Base-by-base conservation (phyloP, 2,797 vertebrate genomes). In the Myripristis jacobus region DNA sequence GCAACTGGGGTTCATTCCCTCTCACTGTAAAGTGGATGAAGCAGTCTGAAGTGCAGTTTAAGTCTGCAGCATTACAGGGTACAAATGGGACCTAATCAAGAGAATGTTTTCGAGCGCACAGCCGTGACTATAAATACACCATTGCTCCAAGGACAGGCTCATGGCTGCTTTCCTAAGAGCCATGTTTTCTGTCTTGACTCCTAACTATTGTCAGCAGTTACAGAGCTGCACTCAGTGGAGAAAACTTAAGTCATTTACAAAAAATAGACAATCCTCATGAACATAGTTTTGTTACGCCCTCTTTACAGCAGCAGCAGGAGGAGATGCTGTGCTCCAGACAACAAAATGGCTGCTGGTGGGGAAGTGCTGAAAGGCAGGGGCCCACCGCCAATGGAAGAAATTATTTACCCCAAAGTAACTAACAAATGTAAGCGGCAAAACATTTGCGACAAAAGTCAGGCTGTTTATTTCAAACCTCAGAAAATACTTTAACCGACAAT, bases 331-430 rank as follows among this genome's bases (percentile, higher is more conserved):
- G 44, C 52, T 24, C 53, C 67, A 61, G n/a, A 55, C 44, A 47
- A 38, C 57, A 67, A 48, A 52, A 61, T 67, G 50, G 51, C 56
- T 41, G 50, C 38, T 18, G 15, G 16, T 4, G 15, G 46, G 52
- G 13, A 22, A 43, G 11, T 27, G 24, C 41, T 41, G 31, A 41
- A 48, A 36, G 31, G 19, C 21, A 58, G 51, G 53, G 34, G 13
- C 6, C 24, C 36, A 53, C 71, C 13, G 27, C 36, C 6, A 57
- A 8, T 25, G 41, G 18, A 21, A 66, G 47, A 21, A 53, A 47
- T 48, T 21, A 61, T 11, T 5, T 19, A 10, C 24, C n/a, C 21
- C 38, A 0, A 27, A 31, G 51, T 53, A 2, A 29, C 52, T 3
- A n/a, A 9, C n/a, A n/a, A n/a, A n/a, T n/a, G 29, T 13, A 13